Base-by-base conservation (phyloP, 2,888 invertebrate genomes). In the Timema podura region DNA sequence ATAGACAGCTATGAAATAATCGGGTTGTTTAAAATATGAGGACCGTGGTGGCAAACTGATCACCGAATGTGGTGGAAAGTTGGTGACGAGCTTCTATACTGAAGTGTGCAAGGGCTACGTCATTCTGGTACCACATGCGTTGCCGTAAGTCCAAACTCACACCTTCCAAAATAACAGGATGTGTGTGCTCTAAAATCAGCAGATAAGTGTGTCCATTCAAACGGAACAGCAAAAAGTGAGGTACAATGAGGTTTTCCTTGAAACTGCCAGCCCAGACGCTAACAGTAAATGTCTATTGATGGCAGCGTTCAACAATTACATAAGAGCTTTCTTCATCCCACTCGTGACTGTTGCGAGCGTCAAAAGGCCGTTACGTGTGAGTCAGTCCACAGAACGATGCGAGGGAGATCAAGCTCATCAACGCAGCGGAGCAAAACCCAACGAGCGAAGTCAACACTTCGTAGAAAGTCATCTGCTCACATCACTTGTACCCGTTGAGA, bases 251-350 rank as follows among this genome's bases (percentile, higher is more conserved):
- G 54, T 54, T 54, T n/a, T 54, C 54, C 15, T 16, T 11, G 54
- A 54, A n/a, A 54, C 1, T 54, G 54, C 54, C 54, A 16, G n/a
- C 54, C 54, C 54, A 54, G 54, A 54, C 54, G 54, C 6, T 54
- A 54, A 54, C 54, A 54, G 54, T 11, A 54, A 54, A 6, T 54
- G 54, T 54, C 54, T 15, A n/a, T 54, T 11, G 54, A 54, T 54
- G 54, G 2, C n/a, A 7, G 54, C 16, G 54, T 54, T 54, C 54
- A 54, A 54, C 54, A n/a, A 10, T 54, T 54, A 7, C 54, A 54
- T 7, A 16, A 5, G 54, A 16, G 54, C 6, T 54, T 8, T 15
- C 16, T n/a, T 54, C 54, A 11, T 54, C 8, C 54, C 5, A 54
- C 0, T 8, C n/a, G 54, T 54, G 54, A 54, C 54, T 54, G 10